Conservation (phyloP, 2,888 invertebrate species). For the Chrysotoxum bicinctum region DNA sequence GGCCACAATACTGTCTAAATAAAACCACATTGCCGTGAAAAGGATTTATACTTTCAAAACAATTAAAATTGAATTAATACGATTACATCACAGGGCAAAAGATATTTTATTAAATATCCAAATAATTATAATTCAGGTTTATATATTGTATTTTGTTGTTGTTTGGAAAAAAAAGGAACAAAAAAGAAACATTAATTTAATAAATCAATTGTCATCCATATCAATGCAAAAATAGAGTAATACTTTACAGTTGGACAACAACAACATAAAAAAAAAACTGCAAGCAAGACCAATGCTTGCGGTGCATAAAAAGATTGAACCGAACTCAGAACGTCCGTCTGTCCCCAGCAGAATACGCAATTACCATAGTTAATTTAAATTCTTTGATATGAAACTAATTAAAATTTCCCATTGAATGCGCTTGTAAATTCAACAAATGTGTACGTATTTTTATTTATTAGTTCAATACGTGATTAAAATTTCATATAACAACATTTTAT, state of each 20-base stretch:
- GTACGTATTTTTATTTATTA: constrained; percentile 61
- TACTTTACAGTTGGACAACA: background rate
- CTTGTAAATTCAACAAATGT: constrained; percentile 68
- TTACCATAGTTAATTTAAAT: constrained; percentile 72
- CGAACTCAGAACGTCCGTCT: background rate
- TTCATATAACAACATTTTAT: constrained; percentile 32
- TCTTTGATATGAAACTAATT: constrained; percentile 72
- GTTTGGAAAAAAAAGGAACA: background rate
- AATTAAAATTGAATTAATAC: constrained; percentile 47
- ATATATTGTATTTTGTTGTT: background rate
- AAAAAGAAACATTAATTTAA: constrained; percentile 44
- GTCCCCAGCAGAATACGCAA: constrained; percentile 66
- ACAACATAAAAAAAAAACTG: constrained; percentile 27
- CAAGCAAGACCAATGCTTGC: constrained; percentile 13
- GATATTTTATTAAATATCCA: background rate
- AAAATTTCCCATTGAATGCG: constrained; percentile 69
- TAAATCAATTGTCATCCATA: constrained; percentile 68
- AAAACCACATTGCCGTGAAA: constrained; percentile 1
- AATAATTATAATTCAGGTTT: background rate
- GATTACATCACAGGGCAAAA: constrained; percentile 25
- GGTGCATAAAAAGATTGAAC: constrained; percentile 58
- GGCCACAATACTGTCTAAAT: constrained; percentile 28
- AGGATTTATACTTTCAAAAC: constrained; percentile 30
- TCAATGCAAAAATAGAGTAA: constrained; percentile 39
- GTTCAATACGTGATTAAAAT: constrained; percentile 70